A percentile compares a stretch with the other conserved stretches of the same genome.
Conservation (phyloP, 1,140 invertebrate species). For the Drosophila kurseongensis region DNA sequence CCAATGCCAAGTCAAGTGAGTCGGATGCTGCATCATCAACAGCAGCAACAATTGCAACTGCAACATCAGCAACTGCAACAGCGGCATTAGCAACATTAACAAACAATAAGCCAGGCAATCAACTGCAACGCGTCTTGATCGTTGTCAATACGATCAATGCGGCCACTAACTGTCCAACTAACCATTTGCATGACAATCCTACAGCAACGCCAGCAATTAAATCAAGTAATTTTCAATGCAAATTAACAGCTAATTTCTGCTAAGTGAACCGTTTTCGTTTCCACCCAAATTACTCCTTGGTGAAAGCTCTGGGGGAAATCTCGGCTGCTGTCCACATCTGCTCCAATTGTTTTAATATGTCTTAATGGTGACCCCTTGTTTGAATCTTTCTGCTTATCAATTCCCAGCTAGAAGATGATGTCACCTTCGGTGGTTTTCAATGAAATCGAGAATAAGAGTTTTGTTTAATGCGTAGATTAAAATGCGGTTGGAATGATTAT, state of each 20-base stretch:
- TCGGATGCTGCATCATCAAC: slow-evolving; percentile 27
- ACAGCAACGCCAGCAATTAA: slow-evolving; percentile 37
- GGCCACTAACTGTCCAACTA: slow-evolving; percentile 54
- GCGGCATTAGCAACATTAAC: slow-evolving; percentile 30
- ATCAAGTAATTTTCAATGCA: slow-evolving; percentile 62
- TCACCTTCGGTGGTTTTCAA: slow-evolving; percentile 14
- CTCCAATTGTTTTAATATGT: slow-evolving; percentile 28
- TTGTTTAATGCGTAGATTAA: slow-evolving; percentile 9
- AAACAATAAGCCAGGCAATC: slow-evolving; percentile 38
- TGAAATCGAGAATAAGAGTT: not conserved
- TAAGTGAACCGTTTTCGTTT: slow-evolving; percentile 17
- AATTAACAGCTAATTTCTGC: slow-evolving; percentile 31
- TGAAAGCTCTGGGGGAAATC: slow-evolving; percentile 22
- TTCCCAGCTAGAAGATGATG: slow-evolving; percentile 22
- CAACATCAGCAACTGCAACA: slow-evolving; percentile 24
- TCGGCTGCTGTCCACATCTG: slow-evolving; percentile 12
- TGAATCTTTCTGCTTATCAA: slow-evolving; percentile 31
- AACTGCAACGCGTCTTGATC: slow-evolving; percentile 68
- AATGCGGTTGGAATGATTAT: too few relatives aligned
- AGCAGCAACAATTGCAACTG: slow-evolving; percentile 25
- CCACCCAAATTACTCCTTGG: slow-evolving; percentile 5
- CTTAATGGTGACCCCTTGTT: slow-evolving; percentile 8
- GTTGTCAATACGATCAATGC: slow-evolving; percentile 72
- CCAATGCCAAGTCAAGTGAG: slow-evolving; percentile 74
- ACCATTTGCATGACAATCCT: slow-evolving; percentile 65